Percentiles rank a stretch among this genome's conserved stretches.
Conservation (phyloP, 2,113 vertebrate genomes). For the Abramis brama region DNA sequence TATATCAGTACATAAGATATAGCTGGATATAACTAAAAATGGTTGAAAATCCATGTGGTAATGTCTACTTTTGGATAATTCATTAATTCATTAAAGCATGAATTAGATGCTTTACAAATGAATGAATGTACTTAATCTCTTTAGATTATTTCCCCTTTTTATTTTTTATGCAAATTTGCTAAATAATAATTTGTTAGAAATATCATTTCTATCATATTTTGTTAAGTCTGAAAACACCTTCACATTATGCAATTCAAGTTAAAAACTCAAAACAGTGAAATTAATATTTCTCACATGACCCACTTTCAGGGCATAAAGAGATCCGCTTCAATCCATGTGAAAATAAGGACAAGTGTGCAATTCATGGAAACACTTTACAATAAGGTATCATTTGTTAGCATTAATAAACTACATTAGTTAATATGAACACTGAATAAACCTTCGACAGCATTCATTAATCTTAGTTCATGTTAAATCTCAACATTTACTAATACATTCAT, state of each 20-base stretch:
- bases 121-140: not conserved
- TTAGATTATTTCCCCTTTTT: not conserved
- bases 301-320: not conserved
- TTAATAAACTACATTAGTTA: no score
- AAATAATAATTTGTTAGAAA: no score
- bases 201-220: no score
- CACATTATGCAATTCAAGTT: not conserved
- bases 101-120: not conserved
- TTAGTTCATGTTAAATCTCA: no score
- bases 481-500: no score
- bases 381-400: no score
- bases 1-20: not conserved
- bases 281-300: not conserved
- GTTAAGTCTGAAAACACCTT: not conserved
- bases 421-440: no score
- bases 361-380: no score
- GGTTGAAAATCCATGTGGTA: not conserved
- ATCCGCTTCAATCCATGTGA: not conserved
- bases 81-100: no score
- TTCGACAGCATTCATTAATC: no score
- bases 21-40: not conserved
- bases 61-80: not conserved
- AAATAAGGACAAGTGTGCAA: not conserved
- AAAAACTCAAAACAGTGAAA: not conserved
- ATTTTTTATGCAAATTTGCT: no score